Evolutionary conservation across 2,113 vertebrate genomes (phyloP).

Genomic region (Plecotus auritus): DNA sequence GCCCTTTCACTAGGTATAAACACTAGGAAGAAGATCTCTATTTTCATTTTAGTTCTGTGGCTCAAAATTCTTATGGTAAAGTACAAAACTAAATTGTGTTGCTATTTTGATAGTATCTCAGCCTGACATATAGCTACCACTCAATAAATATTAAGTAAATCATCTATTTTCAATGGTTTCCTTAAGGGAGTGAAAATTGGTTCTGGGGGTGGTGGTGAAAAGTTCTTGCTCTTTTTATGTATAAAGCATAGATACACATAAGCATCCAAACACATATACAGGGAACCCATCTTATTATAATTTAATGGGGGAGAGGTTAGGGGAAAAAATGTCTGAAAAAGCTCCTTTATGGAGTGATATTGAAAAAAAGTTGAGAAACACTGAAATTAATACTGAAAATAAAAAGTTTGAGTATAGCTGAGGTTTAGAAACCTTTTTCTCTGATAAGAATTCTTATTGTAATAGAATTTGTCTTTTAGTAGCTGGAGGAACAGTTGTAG

Average conservation of each 20-base stretch:
- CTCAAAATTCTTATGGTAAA: background rate
- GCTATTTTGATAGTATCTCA: background rate
- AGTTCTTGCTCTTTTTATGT: background rate
- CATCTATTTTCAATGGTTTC: background rate
- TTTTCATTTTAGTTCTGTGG: background rate
- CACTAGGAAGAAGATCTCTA: background rate
- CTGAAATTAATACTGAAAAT: background rate
- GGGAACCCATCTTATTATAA: background rate
- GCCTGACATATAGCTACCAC: background rate
- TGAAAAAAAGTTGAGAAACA: background rate
- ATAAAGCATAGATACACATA: background rate
- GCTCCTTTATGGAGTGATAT: background rate
- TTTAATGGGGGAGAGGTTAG: background rate
- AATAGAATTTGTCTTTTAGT: slow-evolving; percentile 9
- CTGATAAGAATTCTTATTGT: background rate
- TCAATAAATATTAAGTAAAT: background rate
- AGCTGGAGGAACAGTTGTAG: background rate
- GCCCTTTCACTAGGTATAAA: background rate
- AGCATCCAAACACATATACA: background rate
- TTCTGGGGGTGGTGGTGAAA: background rate
- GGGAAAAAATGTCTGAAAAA: background rate
- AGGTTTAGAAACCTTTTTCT: background rate
- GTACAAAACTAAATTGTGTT: background rate
- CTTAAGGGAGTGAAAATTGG: background rate
- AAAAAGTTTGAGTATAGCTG: background rate